These are phyloP conservation scores for Malurus alboscapulatus DNA, from an alignment of 2,113 vertebrate genomes.

Conservation along the genomic window DNA sequence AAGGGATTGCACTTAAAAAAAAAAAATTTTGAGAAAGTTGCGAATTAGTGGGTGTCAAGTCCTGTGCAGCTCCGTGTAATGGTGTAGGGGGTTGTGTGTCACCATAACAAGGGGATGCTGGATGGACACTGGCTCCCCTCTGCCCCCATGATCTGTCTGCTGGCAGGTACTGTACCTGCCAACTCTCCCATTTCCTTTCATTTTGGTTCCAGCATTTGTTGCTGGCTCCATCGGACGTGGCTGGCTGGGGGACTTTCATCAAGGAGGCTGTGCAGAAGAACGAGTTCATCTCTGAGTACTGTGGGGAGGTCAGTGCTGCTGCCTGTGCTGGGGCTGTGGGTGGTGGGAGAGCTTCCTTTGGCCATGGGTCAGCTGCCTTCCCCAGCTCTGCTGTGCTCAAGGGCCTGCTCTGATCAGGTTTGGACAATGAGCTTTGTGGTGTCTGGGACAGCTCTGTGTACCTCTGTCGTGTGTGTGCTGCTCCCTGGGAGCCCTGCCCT, in stretches of 20 bases:
- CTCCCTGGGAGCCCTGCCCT: neutral
- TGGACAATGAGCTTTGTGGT: neutral
- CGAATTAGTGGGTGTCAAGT: neutral
- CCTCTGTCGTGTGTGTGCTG: neutral
- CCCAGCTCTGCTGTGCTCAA: accelerated
- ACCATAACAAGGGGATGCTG: neutral
- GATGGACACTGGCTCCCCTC: neutral
- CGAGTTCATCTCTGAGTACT: constrained; percentile 98
- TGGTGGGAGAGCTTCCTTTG: neutral
- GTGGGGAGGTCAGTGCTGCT: constrained; percentile 87
- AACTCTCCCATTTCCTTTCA: neutral
- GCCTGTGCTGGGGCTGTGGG: accelerated
- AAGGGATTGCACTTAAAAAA: neutral
- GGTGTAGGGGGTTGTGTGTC: neutral
- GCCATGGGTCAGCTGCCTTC: accelerated
- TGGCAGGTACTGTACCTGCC: neutral
- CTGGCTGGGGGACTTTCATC: constrained; percentile 98
- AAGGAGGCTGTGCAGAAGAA: constrained; percentile 98
- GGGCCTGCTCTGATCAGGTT: neutral
- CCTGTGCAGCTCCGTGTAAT: neutral
- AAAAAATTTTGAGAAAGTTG: neutral
- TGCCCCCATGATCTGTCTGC: neutral
- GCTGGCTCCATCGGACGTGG: constrained; percentile 93
- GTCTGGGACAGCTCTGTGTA: accelerated
- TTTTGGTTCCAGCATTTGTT: constrained; percentile 83